These are phyloP conservation scores for Xiphorhynchus erythropygius DNA, from an alignment of 2,797 vertebrate genomes.

Conservation along the genomic window DNA sequence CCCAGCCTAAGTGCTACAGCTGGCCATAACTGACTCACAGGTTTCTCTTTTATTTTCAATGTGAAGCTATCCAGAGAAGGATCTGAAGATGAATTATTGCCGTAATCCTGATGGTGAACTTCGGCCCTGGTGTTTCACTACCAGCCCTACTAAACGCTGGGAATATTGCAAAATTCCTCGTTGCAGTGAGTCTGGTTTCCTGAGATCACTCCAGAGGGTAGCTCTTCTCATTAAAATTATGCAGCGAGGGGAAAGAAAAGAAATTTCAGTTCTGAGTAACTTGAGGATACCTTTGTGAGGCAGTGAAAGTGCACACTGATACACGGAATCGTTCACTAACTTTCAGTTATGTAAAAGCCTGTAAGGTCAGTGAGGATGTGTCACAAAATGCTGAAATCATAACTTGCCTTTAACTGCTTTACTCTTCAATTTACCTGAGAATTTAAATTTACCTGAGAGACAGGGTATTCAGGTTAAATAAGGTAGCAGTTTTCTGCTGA, in stretches of 20 bases:
- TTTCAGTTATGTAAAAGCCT: background rate
- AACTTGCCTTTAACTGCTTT: background rate
- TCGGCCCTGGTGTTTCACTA: slow-evolving; percentile 94
- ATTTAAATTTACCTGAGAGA: background rate
- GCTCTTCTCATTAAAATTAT: background rate
- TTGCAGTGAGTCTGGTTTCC: slow-evolving; percentile 82
- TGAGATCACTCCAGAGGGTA: background rate
- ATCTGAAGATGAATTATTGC: slow-evolving; percentile 90
- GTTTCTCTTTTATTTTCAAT: background rate
- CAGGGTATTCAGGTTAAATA: background rate
- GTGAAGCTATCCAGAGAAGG: slow-evolving; percentile 88
- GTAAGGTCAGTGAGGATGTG: background rate
- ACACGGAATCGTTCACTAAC: background rate
- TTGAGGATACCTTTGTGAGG: background rate
- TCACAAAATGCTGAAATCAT: background rate
- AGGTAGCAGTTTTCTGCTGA: background rate
- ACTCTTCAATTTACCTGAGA: background rate
- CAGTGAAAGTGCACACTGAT: background rate
- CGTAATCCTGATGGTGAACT: slow-evolving; percentile 94
- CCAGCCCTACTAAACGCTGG: slow-evolving; percentile 84
- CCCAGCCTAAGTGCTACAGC: background rate
- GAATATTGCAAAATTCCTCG: slow-evolving; percentile 87
- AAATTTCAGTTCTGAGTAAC: background rate
- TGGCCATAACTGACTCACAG: background rate
- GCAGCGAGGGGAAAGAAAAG: background rate